Conservation (phyloP, 2,797 vertebrate genomes). For the Sebastes vulpes region DNA sequence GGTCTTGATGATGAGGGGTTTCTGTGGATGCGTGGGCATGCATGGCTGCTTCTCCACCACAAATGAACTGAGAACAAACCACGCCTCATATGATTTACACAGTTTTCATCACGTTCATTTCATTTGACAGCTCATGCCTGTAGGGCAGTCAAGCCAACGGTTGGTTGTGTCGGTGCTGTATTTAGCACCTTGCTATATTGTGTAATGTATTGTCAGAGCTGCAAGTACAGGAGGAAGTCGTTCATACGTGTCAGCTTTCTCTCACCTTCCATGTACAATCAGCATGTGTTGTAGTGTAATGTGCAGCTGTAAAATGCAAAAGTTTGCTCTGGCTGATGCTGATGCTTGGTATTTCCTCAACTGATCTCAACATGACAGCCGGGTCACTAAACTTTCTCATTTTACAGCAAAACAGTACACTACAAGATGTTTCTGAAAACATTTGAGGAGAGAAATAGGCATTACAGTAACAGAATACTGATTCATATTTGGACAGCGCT, state of each 20-base stretch:
- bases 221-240: background rate
- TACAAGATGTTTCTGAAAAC: too few species aligned
- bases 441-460: too few species aligned
- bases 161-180: background rate
- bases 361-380: too few species aligned
- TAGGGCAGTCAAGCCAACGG: background rate
- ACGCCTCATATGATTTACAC: background rate
- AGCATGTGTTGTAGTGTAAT: too few species aligned
- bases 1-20: slow-evolving; percentile 96
- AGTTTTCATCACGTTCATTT: background rate
- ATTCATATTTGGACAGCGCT: too few species aligned
- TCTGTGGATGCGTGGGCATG: slow-evolving; percentile 97
- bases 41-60: slow-evolving; percentile 98
- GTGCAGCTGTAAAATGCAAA: too few species aligned
- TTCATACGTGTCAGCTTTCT: background rate
- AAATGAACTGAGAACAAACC: slow-evolving; percentile 88
- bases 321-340: too few species aligned
- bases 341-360: too few species aligned
- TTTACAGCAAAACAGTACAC: too few species aligned
- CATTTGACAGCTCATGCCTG: background rate
- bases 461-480: too few species aligned
- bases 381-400: too few species aligned
- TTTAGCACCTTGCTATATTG: background rate
- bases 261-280: background rate
- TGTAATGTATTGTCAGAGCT: background rate